Evolutionary conservation across 2,113 vertebrate species (phyloP), one percentile per base, ranked within the genome.

Genomic region (Chascanopsetta lugubris): DNA sequence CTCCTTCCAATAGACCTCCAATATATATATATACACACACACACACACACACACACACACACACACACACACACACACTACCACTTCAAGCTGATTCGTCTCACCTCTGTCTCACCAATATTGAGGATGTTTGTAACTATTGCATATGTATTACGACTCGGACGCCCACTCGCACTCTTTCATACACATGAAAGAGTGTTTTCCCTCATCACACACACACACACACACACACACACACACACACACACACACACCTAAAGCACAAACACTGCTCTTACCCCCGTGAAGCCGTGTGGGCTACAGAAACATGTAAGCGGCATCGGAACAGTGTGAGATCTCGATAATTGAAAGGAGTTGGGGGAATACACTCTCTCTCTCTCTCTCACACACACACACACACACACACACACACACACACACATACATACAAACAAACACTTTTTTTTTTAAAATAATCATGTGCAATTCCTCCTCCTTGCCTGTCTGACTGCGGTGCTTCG

Each of bases 291-390:
- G 30, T 79, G 77, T 77, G 69, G 82, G 80, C 60, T 63, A 69
- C 25, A 63, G 56, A 69, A n/a, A 61, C 24, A 27, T 70, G 63
- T 38, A 15, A 38, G 13, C 0, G 17, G 36, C 71, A 61, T 76
- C 75, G 61, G 65, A 83, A 83, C 85, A 87, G 72, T 87, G 81
- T 79, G 83, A 70, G 66, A 72, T 75, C 72, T 68, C 59, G 62
- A 85, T 84, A 85, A 83, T 84, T 84, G 80, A 82, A 85, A 83
- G 76, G 72, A 62, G 32, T 34, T 34, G 32, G 32, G 32, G 32
- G 12, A 34, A 11, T 3, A 11, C 9, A 8, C 32, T 34, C 32
- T 11, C 9, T 34, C 10, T 34, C 9, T 12, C 32, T 34, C 32
- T 11, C 9, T 34, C 38, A 42, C 11, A 45, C 15, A 25, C 21